These are phyloP conservation scores for Ceraclea dissimilis DNA, from an alignment of 2,888 invertebrate genomes.

Conservation along the genomic window DNA sequence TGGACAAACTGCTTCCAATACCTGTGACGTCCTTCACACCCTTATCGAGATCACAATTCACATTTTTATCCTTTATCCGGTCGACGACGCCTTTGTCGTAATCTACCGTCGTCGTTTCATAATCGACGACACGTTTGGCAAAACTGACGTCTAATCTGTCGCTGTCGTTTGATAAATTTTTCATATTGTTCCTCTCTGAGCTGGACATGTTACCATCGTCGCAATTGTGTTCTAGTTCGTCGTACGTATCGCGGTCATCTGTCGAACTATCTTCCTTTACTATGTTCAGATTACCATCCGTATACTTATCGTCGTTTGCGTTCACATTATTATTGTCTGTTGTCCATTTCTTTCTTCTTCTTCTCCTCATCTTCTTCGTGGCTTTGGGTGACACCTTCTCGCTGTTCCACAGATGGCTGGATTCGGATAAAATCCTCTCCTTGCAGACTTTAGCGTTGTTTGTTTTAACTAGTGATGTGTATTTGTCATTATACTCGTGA, in stretches of 20 bases:
- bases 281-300: background rate
- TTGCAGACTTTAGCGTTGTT: conserved; percentile 2
- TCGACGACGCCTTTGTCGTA: conserved; percentile 5
- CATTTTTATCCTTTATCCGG: background rate
- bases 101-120: background rate
- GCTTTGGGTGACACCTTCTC: conserved; percentile 16
- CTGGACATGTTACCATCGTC: background rate
- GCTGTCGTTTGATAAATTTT: background rate
- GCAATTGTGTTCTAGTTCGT: background rate
- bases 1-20: background rate
- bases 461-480: background rate
- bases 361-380: conserved; percentile 11
- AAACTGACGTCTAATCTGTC: background rate
- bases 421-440: conserved; percentile 4
- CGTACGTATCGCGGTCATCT: background rate
- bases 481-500: background rate
- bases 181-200: background rate
- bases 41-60: background rate
- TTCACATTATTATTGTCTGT: background rate
- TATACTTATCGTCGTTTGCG: background rate
- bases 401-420: conserved; percentile 8
- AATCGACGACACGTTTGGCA: background rate
- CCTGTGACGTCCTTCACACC: background rate
- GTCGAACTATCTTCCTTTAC: background rate
- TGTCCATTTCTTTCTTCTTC: background rate